These are phyloP conservation scores for Paraplagusia blochii DNA, from an alignment of 2,113 vertebrate species.

Conservation along the genomic window DNA sequence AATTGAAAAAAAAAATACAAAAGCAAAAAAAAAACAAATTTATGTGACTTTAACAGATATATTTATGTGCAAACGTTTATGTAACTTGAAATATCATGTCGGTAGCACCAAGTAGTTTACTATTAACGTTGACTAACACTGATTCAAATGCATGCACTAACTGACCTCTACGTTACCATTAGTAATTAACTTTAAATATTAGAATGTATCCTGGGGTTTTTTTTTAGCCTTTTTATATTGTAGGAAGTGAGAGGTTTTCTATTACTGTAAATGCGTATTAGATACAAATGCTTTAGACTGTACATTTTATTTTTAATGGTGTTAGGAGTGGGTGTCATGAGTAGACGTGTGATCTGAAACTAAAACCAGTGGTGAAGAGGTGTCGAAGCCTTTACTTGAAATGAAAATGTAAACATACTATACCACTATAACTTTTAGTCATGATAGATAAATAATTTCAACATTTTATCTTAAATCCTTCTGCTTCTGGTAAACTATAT, in stretches of 20 bases:
- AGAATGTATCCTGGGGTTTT: not conserved
- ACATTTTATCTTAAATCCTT: no score
- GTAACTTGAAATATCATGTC: not conserved
- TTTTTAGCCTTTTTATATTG: not conserved
- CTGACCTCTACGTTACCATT: not conserved
- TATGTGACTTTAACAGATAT: no score
- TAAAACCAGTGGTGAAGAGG: not conserved
- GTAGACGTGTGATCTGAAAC: constrained; percentile 5
- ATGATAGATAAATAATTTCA: no score
- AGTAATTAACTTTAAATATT: not conserved
- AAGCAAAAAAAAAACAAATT: no score
- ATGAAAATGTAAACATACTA: no score
- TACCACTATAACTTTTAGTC: no score
- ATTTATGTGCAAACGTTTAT: no score
- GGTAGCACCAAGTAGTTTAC: not conserved
- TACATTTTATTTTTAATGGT: not conserved
- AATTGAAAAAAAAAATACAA: no score
- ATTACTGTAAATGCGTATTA: constrained; percentile 6
- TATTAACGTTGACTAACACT: not conserved
- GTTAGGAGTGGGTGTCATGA: constrained; percentile 16
- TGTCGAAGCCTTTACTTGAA: not conserved
- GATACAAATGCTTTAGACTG: constrained; percentile 14
- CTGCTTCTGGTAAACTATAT: no score
- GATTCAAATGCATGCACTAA: constrained; percentile 20
- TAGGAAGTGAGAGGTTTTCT: not conserved